A percentile compares a stretch with the other conserved stretches of the same genome.
phyloP scores from a whole-genome alignment of 92 coral and sea anemone species.

The Parazoanthus swiftii region DNA sequence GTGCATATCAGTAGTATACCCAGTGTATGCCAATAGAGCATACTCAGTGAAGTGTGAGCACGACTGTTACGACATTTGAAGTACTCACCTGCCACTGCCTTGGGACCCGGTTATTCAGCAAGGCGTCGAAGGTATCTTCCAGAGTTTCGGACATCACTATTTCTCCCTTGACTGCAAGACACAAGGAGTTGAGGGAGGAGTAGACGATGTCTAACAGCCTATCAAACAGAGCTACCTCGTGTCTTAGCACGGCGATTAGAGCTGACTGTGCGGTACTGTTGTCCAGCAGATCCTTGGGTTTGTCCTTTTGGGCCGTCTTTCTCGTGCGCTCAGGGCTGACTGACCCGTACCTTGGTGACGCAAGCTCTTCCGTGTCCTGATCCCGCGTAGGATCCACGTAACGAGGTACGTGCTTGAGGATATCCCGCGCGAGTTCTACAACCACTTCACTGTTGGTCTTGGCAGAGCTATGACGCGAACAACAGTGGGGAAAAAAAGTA shows the following conservation, averaged over 20 bases:
- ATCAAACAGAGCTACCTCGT: slow-evolving; percentile 81
- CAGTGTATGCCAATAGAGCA: not conserved
- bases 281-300: slow-evolving; percentile 38
- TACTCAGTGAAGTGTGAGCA: not conserved
- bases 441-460: slow-evolving; percentile 90
- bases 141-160: slow-evolving; percentile 81
- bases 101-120: slow-evolving; percentile 82
- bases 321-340: slow-evolving; percentile 45
- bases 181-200: slow-evolving; percentile 73
- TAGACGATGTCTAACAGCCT: slow-evolving; percentile 72
- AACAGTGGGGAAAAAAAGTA: not conserved
- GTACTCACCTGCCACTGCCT: slow-evolving; percentile 81
- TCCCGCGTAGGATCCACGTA: slow-evolving; percentile 48
- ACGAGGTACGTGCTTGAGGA: slow-evolving; percentile 65
- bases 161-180: slow-evolving; percentile 80
- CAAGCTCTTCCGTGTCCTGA: slow-evolving; percentile 32
- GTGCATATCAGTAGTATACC: too few species aligned
- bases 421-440: slow-evolving; percentile 76
- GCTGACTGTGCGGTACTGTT: slow-evolving; percentile 62
- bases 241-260: slow-evolving; percentile 71
- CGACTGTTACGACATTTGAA: not conserved
- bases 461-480: slow-evolving; percentile 60
- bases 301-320: slow-evolving; percentile 45
- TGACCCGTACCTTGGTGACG: slow-evolving; percentile 41
- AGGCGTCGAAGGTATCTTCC: slow-evolving; percentile 86